phyloP scores from a whole-genome alignment of 2,113 vertebrate genomes.

The Podocnemis expansa region DNA sequence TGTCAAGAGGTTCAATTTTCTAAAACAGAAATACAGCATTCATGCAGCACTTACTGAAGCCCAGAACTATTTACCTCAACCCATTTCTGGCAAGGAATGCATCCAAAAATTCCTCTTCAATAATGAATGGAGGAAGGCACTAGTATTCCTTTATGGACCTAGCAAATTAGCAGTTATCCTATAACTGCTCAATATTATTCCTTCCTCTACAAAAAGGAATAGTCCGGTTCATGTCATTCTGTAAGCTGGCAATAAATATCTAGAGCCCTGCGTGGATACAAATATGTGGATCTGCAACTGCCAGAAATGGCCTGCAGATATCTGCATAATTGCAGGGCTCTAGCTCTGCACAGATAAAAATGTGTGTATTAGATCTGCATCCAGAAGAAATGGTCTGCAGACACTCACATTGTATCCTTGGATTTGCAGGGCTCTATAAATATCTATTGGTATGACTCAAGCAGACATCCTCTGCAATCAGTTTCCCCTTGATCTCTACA shows the following conservation, averaged over 20 bases:
- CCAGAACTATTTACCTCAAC: not conserved
- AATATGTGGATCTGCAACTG: too few species aligned
- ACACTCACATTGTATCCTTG: too few species aligned
- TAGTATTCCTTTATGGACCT: not conserved
- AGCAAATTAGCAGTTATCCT: not conserved
- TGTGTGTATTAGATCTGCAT: too few species aligned
- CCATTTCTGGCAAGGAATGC: slow-evolving; percentile 16
- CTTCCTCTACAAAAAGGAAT: not conserved
- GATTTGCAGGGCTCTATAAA: too few species aligned
- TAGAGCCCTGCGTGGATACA: too few species aligned
- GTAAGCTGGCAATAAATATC: not conserved
- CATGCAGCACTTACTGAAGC: not conserved
- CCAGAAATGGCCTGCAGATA: too few species aligned
- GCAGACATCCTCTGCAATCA: not conserved
- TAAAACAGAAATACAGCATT: not conserved
- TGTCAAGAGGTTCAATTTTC: not conserved
- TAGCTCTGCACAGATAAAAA: too few species aligned
- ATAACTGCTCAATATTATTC: not conserved
- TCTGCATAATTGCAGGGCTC: too few species aligned
- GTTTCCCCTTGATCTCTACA: slow-evolving; percentile 46
- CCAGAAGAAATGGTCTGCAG: too few species aligned
- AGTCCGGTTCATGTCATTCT: not conserved
- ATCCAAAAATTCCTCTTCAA: not conserved
- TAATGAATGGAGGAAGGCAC: not conserved
- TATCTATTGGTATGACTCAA: not conserved